Evolutionary conservation across 2,888 invertebrate genomes (phyloP).

Genomic region (Zele albiditarsus): DNA sequence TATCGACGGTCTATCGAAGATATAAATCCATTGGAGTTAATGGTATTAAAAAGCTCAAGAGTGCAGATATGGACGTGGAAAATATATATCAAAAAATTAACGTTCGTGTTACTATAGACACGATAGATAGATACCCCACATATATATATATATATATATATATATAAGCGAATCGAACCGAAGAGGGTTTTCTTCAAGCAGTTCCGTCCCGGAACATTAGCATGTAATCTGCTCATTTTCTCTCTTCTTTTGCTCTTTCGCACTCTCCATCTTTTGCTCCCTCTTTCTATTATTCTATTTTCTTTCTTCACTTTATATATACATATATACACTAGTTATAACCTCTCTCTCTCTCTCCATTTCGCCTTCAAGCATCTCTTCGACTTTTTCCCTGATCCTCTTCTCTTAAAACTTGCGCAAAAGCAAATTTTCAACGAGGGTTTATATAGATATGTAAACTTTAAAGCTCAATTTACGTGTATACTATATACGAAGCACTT

Average conservation of each 20-base stretch:
- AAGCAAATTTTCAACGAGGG: slow-evolving; percentile 35
- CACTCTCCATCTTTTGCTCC: slow-evolving; percentile 40
- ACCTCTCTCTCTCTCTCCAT: neutral
- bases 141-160: neutral
- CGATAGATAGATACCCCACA: neutral
- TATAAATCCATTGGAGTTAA: slow-evolving; percentile 40
- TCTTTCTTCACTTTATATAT: slow-evolving; percentile 24
- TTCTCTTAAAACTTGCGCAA: slow-evolving; percentile 10
- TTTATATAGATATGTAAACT: slow-evolving; percentile 23
- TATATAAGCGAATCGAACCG: slow-evolving; percentile 34
- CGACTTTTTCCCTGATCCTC: slow-evolving; percentile 32
- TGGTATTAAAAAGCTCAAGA: slow-evolving; percentile 29
- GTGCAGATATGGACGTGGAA: slow-evolving; percentile 13
- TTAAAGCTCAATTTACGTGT: slow-evolving; percentile 32
- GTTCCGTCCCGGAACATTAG: slow-evolving; percentile 38
- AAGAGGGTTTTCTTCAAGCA: slow-evolving; percentile 20
- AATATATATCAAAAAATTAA: slow-evolving; percentile 36
- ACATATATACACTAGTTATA: slow-evolving; percentile 5
- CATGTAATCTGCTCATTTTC: slow-evolving; percentile 42
- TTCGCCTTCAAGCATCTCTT: slow-evolving; percentile 12
- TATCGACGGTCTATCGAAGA: slow-evolving; percentile 23
- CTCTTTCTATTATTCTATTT: slow-evolving; percentile 14
- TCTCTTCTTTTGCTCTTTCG: slow-evolving; percentile 45
- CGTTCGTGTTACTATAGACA: slow-evolving; percentile 25
- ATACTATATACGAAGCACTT: slow-evolving; percentile 6